These are phyloP conservation scores for Pipistrellus kuhlii DNA, from an alignment of 2,797 vertebrate genomes.

Conservation along the genomic window DNA sequence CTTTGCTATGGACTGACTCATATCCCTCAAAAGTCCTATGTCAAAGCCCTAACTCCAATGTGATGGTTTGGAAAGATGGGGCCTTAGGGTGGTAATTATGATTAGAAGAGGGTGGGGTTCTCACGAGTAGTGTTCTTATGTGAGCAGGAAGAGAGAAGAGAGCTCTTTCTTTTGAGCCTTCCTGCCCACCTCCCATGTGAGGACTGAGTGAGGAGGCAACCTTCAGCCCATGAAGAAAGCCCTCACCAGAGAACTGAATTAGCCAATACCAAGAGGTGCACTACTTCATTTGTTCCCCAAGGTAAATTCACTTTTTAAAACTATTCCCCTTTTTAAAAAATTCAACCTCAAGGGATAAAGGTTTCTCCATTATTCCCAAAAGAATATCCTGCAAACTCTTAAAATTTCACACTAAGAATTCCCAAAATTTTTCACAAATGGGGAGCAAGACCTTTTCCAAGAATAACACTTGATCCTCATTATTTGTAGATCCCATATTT, in stretches of 20 bases:
- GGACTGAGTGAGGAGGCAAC: background rate
- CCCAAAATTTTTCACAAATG: background rate
- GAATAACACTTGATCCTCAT: background rate
- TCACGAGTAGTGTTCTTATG: background rate
- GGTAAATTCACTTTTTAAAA: background rate
- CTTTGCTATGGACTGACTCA: background rate
- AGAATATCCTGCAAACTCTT: conserved; percentile 23
- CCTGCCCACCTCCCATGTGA: background rate
- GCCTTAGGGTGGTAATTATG: background rate
- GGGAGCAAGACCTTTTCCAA: background rate
- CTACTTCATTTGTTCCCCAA: conserved; percentile 3
- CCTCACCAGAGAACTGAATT: background rate
- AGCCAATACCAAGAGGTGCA: background rate
- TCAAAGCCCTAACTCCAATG: background rate
- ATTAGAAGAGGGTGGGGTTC: background rate
- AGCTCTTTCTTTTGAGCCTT: background rate
- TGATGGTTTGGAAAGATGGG: background rate
- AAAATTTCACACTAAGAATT: conserved; percentile 3
- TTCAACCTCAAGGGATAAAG: background rate
- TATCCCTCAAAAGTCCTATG: background rate
- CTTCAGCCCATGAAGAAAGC: background rate
- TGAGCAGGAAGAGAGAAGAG: background rate
- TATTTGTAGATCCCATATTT: background rate
- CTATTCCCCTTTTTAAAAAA: background rate
- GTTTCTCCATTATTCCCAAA: background rate